phyloP scores from a whole-genome alignment of 2,113 vertebrate genomes.

The Cavia porcellus region DNA sequence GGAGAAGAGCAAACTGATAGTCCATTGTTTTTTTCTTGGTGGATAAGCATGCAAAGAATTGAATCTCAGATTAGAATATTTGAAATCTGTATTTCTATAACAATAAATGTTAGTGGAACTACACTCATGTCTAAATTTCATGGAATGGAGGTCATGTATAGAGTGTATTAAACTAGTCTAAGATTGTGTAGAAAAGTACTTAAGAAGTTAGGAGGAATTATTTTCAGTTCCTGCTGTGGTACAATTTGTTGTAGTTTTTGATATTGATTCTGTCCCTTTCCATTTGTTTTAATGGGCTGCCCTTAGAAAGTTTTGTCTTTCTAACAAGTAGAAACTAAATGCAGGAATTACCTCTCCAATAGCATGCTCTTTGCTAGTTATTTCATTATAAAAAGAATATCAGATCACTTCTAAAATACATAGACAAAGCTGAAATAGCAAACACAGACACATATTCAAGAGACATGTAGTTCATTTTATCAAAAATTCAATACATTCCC shows the following conservation, averaged over 20 bases:
- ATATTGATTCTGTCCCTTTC: background rate
- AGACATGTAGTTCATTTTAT: constrained; percentile 17
- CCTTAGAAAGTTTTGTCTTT: background rate
- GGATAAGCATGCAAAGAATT: background rate
- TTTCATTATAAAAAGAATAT: background rate
- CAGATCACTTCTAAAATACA: background rate
- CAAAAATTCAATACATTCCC: background rate
- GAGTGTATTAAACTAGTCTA: background rate
- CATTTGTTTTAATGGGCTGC: background rate
- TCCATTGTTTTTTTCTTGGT: background rate
- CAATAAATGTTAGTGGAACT: background rate
- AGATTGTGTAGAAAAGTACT: background rate
- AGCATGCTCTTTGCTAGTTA: background rate
- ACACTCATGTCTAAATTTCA: background rate
- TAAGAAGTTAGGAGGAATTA: background rate
- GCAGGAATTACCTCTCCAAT: background rate
- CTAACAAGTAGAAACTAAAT: background rate
- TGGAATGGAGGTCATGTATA: background rate
- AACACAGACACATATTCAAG: constrained; percentile 25
- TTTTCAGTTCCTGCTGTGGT: background rate
- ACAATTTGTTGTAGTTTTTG: background rate
- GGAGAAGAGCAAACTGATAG: background rate
- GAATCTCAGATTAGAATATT: background rate
- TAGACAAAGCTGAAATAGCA: background rate
- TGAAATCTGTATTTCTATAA: background rate